Evolutionary conservation across 2,113 vertebrate species (phyloP).

Genomic region (Gallinago undulata): DNA sequence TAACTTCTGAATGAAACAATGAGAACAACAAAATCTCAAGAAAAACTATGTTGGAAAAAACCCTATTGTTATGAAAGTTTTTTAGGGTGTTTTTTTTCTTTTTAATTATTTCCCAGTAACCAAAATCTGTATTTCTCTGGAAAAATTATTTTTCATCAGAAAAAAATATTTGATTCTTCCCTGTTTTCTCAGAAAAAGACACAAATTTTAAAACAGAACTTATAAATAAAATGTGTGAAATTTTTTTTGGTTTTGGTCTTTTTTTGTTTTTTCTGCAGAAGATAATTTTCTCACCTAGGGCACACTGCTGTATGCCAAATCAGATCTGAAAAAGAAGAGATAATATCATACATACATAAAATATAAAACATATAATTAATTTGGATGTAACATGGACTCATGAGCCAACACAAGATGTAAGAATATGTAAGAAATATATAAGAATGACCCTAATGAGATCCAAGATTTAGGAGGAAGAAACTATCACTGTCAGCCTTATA

Average conservation of each 20-base stretch:
- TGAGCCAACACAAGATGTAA: neutral
- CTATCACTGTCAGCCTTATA: neutral
- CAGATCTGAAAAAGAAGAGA: neutral
- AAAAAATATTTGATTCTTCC: neutral
- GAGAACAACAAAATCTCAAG: neutral
- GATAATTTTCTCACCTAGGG: neutral
- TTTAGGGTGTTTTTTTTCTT: neutral
- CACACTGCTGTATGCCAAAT: neutral
- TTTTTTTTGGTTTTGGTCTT: neutral
- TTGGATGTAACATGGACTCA: fast-evolving
- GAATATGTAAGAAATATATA: neutral
- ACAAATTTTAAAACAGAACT: fast-evolving
- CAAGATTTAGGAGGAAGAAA: neutral
- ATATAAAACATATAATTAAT: neutral
- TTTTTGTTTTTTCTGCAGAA: neutral
- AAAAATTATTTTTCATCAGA: neutral
- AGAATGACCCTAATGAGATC: fast-evolving
- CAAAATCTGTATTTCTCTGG: neutral
- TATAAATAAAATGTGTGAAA: neutral
- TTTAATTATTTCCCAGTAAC: neutral
- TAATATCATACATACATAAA: neutral
- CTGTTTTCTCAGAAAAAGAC: neutral
- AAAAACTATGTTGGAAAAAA: neutral
- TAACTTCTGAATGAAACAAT: neutral
- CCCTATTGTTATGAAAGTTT: fast-evolving